Conservation (phyloP, 2,888 invertebrate genomes). For the Catocala nupta region DNA sequence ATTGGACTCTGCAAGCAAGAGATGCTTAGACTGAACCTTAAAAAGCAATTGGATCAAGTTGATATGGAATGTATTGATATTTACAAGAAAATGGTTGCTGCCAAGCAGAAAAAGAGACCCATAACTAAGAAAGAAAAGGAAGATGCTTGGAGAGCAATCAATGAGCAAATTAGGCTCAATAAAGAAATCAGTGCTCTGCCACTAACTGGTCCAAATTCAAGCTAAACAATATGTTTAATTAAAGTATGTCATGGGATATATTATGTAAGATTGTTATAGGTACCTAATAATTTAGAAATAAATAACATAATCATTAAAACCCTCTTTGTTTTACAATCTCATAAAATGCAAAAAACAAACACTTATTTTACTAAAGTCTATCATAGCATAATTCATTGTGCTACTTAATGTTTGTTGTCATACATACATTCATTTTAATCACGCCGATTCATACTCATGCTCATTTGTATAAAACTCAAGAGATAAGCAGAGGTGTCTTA, state of each 20-base stretch:
- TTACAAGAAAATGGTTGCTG: constrained; percentile 93
- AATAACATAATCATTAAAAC: constrained; percentile 35
- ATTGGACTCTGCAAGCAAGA: constrained; percentile 92
- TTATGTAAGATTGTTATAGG: constrained; percentile 40
- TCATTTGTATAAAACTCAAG: no score
- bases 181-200: constrained; percentile 85
- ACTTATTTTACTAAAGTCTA: no score
- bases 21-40: constrained; percentile 92
- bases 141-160: constrained; percentile 91
- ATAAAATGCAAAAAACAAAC: not conserved
- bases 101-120: constrained; percentile 93
- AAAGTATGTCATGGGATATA: constrained; percentile 39
- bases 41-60: constrained; percentile 91
- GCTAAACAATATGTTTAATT: constrained; percentile 57
- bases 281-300: constrained; percentile 46
- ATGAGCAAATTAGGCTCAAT: constrained; percentile 88
- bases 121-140: constrained; percentile 94
- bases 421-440: no score
- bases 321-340: not conserved
- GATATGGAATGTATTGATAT: constrained; percentile 94
- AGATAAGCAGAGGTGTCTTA: no score
- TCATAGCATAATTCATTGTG: no score
- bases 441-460: no score
- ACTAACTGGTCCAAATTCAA: constrained; percentile 81
- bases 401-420: no score